Percentiles rank a stretch among this genome's conserved stretches.
Conservation (phyloP, 2,888 invertebrate genomes). For the Autographa gamma region DNA sequence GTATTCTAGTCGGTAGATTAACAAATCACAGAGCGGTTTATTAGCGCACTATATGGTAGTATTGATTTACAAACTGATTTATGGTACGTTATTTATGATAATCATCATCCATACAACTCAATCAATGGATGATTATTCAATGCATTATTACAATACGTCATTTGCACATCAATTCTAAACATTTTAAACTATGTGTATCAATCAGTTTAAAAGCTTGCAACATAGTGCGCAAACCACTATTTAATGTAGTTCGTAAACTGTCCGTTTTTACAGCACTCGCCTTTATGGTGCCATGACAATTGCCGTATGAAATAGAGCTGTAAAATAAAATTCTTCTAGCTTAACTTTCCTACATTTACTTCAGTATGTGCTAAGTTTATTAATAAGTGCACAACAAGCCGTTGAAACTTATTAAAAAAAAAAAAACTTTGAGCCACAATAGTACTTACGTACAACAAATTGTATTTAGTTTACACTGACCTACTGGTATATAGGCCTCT, state of each 20-base stretch:
- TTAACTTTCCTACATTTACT: constrained; percentile 32
- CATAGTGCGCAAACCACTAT: constrained; percentile 48
- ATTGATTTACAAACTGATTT: constrained; percentile 5
- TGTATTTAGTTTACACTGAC: no score
- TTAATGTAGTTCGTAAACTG: constrained; percentile 48
- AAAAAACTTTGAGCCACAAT: no score
- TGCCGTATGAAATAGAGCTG: constrained; percentile 43
- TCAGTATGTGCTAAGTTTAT: constrained; percentile 38
- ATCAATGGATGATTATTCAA: neutral
- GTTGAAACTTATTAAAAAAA: no score
- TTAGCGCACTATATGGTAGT: neutral
- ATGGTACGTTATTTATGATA: neutral
- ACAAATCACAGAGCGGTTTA: constrained; percentile 13
- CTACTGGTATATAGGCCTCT: no score
- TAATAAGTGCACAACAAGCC: constrained; percentile 8
- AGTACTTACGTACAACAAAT: no score
- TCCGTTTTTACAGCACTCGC: constrained; percentile 45
- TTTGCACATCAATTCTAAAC: neutral
- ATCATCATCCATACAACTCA: neutral
- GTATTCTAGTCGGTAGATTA: constrained; percentile 18
- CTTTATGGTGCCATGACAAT: constrained; percentile 50
- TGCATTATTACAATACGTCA: neutral
- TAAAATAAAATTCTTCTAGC: constrained; percentile 46
- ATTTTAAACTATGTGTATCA: constrained; percentile 26
- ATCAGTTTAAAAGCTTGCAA: constrained; percentile 49